Base-by-base conservation (phyloP, 2,797 vertebrate genomes). In the Helicolenus hilgendorfi region DNA sequence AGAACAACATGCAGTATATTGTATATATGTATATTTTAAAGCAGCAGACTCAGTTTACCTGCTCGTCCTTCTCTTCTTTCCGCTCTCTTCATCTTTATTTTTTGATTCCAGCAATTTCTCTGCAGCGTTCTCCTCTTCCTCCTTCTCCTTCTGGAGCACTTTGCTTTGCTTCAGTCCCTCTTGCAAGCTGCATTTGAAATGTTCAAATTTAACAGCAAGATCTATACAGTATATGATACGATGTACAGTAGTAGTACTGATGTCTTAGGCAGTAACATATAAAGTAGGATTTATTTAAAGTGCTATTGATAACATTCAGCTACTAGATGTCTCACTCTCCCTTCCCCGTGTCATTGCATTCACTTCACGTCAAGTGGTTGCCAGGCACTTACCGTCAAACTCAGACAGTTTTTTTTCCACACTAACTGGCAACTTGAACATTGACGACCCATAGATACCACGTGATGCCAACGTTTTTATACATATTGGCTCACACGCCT, bases 111-210 rank as follows among this genome's bases (percentile, higher is more conserved):
- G 72, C 72, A 93, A 20, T 78, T 91, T 96, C 70, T 97, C 96
- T 45, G 92, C 91, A 7, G 79, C 49, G 11, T 79, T 94, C 74
- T 96, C 95, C 18, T 96, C 96, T 20, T 95, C 92, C n/a, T 86
- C 69, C 82, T 95, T 97, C 74, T 97, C 89, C 56, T 97, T 96
- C 81, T 96, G 94, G 18, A 95, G 77, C 0, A 85, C 93, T 92
- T 97, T 97, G 74, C 53, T 95, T 81, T 94, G 94, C 86, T 97
- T 97, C 58, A 98, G 84, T 78, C 97, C 98, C 85, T 98, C 97
- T 84, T 97, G 96, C 81, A 92, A 96, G 74, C 98, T 98, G 78
- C 45, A 26, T 79, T 76, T 63, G 2, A 85, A 72, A 91, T 14
- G 49, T 73, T 67, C 6, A 86, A 5, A 74, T 83, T 81, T 64